Evolutionary conservation across 2,888 invertebrate genomes (phyloP), one percentile per base, ranked within the genome.

Genomic region (Drosophila borealis): DNA sequence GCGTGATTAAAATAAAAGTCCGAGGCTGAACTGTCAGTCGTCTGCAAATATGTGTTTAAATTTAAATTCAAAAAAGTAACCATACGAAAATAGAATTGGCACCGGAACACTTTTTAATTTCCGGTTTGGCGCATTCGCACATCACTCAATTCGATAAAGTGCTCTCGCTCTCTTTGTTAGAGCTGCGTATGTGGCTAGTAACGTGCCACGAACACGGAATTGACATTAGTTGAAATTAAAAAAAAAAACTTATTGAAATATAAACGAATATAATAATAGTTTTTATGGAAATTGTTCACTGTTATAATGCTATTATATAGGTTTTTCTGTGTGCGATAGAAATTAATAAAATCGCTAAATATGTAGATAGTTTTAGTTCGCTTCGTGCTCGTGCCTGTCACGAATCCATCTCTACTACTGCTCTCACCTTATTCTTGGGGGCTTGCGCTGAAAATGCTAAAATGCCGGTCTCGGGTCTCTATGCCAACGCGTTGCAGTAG

Each of bases 391-490:
- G n/a, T 19, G 39, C 11, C 8, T 45, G 14, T 11, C 75, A 70
- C 70, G 61, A 17, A 17, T 11, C 8, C 74, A 70, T 57, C 70
- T 14, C 46, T 65, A 71, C 11, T 41, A 11, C 19, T 33, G n/a
- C 60, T 76, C 77, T 66, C 54, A 25, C 34, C 10, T 8, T 11
- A 39, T 60, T 34, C 50, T 64, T 64, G 61, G 65, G 73, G 62
- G 44, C 19, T 34, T 33, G 11, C 10, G 4, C 8, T 41, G 53
- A 48, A 60, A 45, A 54, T 48, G 54, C 49, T 44, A 63, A 80
- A 87, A 81, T 65, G 84, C 81, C 81, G 87, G 81, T 81, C 79
- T 75, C 83, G 74, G 41, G 14, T 46, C 74, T 54, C 74, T 61
- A 73, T 76, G 77, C 64, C 73, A 67, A 73, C 53, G 75, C 53